Percentiles rank a stretch among this genome's conserved stretches.
Conservation (phyloP, 2,113 vertebrate species). For the Zosterops lateralis region DNA sequence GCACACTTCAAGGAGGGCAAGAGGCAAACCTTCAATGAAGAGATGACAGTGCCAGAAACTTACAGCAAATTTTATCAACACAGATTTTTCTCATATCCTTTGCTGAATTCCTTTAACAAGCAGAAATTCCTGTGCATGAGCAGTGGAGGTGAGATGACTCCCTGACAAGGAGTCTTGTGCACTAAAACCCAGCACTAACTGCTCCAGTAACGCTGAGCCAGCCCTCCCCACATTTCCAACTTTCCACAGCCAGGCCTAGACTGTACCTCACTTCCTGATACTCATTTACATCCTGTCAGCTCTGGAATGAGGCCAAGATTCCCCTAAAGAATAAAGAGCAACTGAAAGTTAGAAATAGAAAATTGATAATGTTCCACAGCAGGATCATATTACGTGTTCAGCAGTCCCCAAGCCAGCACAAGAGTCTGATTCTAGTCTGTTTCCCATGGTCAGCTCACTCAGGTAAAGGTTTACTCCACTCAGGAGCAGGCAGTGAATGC, state of each 20-base stretch:
- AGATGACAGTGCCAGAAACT: background rate
- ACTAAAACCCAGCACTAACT: background rate
- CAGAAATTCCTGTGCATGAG: background rate
- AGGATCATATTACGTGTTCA: conserved; percentile 40
- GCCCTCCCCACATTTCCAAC: background rate
- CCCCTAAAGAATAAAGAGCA: conserved; percentile 13
- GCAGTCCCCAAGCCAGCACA: background rate
- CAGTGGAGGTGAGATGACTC: background rate
- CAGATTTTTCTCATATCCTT: background rate
- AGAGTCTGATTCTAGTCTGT: conserved; percentile 12
- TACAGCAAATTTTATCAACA: background rate
- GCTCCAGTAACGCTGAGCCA: background rate
- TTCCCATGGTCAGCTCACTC: conserved; percentile 27
- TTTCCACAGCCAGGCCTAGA: background rate
- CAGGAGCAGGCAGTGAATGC: conserved; percentile 49
- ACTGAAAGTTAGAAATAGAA: conserved; percentile 26
- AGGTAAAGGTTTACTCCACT: conserved; percentile 32
- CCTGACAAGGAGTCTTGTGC: background rate
- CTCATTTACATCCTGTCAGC: background rate
- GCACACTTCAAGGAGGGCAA: background rate
- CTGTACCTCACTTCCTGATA: background rate
- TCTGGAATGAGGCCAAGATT: background rate
- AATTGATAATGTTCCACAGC: conserved; percentile 11
- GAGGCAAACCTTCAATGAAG: background rate
- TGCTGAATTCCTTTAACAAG: background rate